Conservation (phyloP, 2,797 vertebrate genomes). For the Sphenodon punctatus region DNA sequence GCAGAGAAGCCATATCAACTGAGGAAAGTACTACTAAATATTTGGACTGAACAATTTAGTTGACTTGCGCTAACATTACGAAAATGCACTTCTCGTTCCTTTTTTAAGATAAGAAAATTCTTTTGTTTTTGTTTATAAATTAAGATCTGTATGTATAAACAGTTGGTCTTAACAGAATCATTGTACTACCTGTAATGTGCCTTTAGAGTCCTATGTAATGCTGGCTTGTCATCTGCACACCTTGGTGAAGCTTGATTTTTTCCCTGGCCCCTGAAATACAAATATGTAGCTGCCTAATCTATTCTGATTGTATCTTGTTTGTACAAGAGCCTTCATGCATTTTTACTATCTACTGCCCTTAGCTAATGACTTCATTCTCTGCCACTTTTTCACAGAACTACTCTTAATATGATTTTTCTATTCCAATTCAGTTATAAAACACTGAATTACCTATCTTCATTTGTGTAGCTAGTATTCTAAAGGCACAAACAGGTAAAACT, state of each 20-base stretch:
- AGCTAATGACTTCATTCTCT: neutral
- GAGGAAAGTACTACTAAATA: slow-evolving; percentile 67
- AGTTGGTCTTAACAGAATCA: slow-evolving; percentile 68
- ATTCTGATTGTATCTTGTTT: slow-evolving; percentile 40
- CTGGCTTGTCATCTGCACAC: slow-evolving; percentile 29
- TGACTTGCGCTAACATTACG: slow-evolving; percentile 72
- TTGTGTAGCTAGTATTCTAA: slow-evolving; percentile 63
- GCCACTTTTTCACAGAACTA: neutral
- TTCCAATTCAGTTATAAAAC: slow-evolving; percentile 7
- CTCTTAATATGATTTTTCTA: neutral
- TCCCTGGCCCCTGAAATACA: neutral
- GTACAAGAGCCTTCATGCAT: slow-evolving; percentile 5
- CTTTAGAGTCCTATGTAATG: slow-evolving; percentile 72
- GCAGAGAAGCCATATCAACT: slow-evolving; percentile 74
- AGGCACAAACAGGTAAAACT: slow-evolving; percentile 69
- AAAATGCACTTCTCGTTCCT: slow-evolving; percentile 74
- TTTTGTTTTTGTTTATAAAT: too few relatives aligned
- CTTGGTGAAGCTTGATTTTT: slow-evolving; percentile 16
- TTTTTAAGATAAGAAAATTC: slow-evolving; percentile 63
- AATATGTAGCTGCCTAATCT: slow-evolving; percentile 36
- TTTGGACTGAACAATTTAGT: slow-evolving; percentile 75
- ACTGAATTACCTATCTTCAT: slow-evolving; percentile 24
- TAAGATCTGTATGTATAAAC: slow-evolving; percentile 66
- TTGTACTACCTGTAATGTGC: slow-evolving; percentile 67
- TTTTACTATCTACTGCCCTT: neutral